phyloP scores from a whole-genome alignment of 2,113 vertebrate genomes.

The Helogale parvula region DNA sequence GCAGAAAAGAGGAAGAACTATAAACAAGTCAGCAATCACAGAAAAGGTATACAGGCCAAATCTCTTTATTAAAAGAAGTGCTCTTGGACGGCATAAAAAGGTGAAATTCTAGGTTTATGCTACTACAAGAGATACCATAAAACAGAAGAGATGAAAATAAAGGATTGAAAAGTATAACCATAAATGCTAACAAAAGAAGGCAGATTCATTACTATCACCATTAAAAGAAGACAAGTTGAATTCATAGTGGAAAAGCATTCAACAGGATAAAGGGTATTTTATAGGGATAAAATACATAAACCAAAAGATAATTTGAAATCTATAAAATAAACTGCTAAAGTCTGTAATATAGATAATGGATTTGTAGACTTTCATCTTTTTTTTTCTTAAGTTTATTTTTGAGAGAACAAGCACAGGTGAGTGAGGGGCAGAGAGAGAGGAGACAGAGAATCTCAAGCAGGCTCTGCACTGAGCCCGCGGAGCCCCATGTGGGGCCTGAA shows the following conservation, averaged over 20 bases:
- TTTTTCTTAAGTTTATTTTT: too few species aligned
- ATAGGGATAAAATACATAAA: slow-evolving; percentile 26
- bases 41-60: not conserved
- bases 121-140: not conserved
- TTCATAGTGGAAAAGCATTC: slow-evolving; percentile 28
- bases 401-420: too few species aligned
- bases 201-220: not conserved
- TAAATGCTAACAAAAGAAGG: slow-evolving; percentile 24
- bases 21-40: not conserved
- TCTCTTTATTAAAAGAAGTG: not conserved
- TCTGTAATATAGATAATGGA: not conserved
- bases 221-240: slow-evolving; percentile 43
- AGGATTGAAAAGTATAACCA: slow-evolving; percentile 11
- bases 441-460: too few species aligned
- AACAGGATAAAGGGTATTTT: slow-evolving; percentile 2
- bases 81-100: not conserved
- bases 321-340: not conserved
- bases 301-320: slow-evolving; percentile 30
- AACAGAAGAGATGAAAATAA: slow-evolving; percentile 34
- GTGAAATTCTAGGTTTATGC: not conserved
- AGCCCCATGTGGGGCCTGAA: too few species aligned
- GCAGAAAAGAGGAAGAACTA: not conserved
- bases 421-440: too few species aligned
- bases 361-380: slow-evolving; percentile 13
- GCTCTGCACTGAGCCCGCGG: too few species aligned